These are phyloP conservation scores for Notolabrus celidotus DNA, from an alignment of 2,797 vertebrate genomes.

Conservation along the genomic window DNA sequence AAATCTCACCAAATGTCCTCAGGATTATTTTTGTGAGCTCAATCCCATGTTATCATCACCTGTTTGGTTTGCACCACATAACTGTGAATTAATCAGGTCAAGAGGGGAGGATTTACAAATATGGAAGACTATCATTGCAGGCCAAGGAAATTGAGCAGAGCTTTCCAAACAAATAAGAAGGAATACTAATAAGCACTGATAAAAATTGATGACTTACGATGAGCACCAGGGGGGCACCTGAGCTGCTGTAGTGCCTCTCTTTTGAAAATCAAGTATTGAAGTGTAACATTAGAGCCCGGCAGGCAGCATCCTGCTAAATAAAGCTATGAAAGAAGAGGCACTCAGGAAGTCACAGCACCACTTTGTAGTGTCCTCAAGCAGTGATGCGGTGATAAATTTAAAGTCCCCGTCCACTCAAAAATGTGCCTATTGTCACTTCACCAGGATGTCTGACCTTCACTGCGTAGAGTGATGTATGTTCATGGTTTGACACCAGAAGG, in stretches of 20 bases:
- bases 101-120: background rate
- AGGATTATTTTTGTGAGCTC: background rate
- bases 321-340: slow-evolving; percentile 2
- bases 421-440: background rate
- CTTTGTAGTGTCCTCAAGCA: slow-evolving; percentile 15
- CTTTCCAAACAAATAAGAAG: background rate
- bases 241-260: background rate
- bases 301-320: background rate
- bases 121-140: background rate
- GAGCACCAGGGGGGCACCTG: background rate
- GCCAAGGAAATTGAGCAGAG: background rate
- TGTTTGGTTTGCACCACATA: background rate
- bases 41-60: background rate
- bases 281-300: background rate
- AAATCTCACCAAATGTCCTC: background rate
- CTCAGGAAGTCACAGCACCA: background rate
- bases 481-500: background rate
- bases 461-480: slow-evolving; percentile 3
- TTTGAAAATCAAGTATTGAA: slow-evolving; percentile 1
- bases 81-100: background rate
- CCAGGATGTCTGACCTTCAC: slow-evolving; percentile 8
- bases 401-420: slow-evolving; percentile 2
- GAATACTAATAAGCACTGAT: background rate
- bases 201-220: background rate
- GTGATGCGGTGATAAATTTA: slow-evolving; percentile 10